Conservation (phyloP, 37 sponge, comb jelly and placozoan species). For the Aplysina aerophoba region DNA sequence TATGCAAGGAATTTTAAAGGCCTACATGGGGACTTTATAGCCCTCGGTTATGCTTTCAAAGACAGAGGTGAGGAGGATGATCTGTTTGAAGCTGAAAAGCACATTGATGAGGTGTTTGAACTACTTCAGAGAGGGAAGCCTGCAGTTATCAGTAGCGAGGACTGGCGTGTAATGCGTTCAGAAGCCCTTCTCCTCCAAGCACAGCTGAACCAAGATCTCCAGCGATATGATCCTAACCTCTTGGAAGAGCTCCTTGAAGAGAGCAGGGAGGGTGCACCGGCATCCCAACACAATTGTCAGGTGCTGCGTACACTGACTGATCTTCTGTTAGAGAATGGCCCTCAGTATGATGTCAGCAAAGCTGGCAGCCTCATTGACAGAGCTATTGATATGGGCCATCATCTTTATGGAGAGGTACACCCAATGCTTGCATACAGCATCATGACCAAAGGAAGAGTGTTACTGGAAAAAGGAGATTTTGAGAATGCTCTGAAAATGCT, state of each 20-base stretch:
- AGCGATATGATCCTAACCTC: not conserved
- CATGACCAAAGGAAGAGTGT: not conserved
- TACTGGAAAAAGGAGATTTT: not conserved
- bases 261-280: not conserved
- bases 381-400: not conserved
- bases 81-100: not conserved
- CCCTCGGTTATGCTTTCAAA: constrained; percentile 12
- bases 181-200: not conserved
- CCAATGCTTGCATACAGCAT: not conserved
- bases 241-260: not conserved
- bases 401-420: constrained; percentile 4
- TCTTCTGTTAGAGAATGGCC: constrained; percentile 3
- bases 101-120: not conserved
- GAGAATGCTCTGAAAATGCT: not conserved
- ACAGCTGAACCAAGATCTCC: not conserved
- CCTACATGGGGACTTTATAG: not conserved
- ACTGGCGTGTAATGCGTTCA: not conserved
- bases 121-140: not conserved
- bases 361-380: not conserved
- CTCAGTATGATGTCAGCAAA: not conserved
- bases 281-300: not conserved
- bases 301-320: not conserved
- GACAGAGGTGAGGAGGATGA: not conserved
- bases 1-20: not conserved
- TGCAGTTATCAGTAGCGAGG: not conserved